Evolutionary conservation across 2,113 vertebrate genomes (phyloP).

Genomic region (Saguinus imperator): DNA sequence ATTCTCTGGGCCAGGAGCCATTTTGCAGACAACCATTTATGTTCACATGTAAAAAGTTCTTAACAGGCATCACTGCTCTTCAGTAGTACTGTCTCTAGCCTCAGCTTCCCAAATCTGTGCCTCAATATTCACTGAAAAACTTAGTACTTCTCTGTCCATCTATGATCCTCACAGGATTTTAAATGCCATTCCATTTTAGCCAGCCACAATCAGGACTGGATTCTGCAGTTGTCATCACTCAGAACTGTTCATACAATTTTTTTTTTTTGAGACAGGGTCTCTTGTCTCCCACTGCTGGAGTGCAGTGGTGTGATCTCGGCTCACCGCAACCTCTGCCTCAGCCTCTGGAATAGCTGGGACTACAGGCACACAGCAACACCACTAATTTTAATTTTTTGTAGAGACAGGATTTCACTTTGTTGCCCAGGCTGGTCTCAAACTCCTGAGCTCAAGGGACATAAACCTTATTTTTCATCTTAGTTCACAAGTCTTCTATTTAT

Average conservation of each 20-base stretch:
- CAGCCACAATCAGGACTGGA: background rate
- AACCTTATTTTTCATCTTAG: background rate
- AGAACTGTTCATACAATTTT: background rate
- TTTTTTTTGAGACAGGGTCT: too few species aligned
- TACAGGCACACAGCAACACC: too few species aligned
- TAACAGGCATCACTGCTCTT: background rate
- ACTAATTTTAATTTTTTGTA: too few species aligned
- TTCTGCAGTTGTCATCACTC: background rate
- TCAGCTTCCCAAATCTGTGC: background rate
- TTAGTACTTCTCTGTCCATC: background rate
- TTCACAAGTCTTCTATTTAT: background rate
- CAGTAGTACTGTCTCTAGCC: background rate
- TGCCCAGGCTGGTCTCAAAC: too few species aligned
- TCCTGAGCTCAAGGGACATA: too few species aligned
- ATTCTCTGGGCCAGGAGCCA: background rate
- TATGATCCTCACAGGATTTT: background rate
- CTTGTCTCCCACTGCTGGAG: too few species aligned
- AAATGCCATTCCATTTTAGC: background rate
- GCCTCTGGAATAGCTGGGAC: too few species aligned
- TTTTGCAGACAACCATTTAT: background rate
- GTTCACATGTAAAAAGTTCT: background rate
- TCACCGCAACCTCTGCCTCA: too few species aligned
- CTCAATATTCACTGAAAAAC: background rate
- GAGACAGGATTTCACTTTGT: too few species aligned
- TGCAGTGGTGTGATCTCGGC: too few species aligned